phyloP scores from a whole-genome alignment of 1,140 invertebrate species.

The Helicoverpa armigera region DNA sequence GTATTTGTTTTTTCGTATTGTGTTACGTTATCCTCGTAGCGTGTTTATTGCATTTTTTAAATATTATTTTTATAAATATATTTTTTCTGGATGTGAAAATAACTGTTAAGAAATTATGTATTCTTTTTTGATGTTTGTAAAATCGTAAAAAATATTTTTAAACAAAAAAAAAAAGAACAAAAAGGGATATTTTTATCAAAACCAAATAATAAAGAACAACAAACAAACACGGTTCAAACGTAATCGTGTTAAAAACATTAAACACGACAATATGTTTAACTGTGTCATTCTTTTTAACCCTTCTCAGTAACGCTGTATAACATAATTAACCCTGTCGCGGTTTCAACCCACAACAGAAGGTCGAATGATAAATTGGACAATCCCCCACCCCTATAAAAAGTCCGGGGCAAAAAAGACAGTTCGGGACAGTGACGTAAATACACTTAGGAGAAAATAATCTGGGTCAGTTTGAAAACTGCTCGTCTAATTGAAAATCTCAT shows the following conservation, averaged over 20 bases:
- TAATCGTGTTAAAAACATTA: slow-evolving; percentile 19
- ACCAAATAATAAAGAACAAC: slow-evolving; percentile 14
- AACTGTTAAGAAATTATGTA: no score
- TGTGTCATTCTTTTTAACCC: slow-evolving; percentile 35
- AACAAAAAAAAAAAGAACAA: no score
- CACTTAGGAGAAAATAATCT: no score
- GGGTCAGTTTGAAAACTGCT: no score
- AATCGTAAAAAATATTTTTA: no score
- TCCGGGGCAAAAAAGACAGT: not conserved
- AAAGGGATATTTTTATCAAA: slow-evolving; percentile 1
- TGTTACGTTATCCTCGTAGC: not conserved
- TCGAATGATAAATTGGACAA: slow-evolving; percentile 48
- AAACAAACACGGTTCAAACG: not conserved
- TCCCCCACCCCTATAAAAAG: slow-evolving; percentile 22
- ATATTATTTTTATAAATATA: no score
- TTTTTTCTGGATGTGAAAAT: no score
- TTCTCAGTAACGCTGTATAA: slow-evolving; percentile 45
- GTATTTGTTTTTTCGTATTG: not conserved
- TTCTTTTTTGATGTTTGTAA: no score
- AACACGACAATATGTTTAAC: slow-evolving; percentile 24
- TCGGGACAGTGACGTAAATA: not conserved
- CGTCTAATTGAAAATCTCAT: no score
- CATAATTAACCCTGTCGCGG: slow-evolving; percentile 50
- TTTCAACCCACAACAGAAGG: slow-evolving; percentile 37
- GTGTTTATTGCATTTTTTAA: no score